These are phyloP conservation scores for Cheilosia grossa DNA, from an alignment of 2,888 invertebrate species.

Conservation along the genomic window DNA sequence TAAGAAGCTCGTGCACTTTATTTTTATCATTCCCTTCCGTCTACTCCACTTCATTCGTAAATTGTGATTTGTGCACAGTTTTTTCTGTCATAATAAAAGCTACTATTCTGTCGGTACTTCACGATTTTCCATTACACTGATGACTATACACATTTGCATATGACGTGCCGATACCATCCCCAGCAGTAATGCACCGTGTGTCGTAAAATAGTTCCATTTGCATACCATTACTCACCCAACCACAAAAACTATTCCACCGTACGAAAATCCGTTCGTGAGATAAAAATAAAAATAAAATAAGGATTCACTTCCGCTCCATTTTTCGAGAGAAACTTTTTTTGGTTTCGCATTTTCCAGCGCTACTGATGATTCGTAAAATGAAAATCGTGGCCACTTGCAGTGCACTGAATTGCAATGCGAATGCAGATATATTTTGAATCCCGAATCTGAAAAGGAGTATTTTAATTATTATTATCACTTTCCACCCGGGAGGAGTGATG, in stretches of 20 bases:
- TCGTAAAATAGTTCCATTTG: slow-evolving; percentile 2
- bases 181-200: background rate
- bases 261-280: slow-evolving; percentile 7
- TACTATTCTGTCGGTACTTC: too few relatives aligned
- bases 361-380: slow-evolving; percentile 33
- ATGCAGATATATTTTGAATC: slow-evolving; percentile 48
- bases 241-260: slow-evolving; percentile 26
- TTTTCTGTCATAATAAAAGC: too few relatives aligned
- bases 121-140: too few relatives aligned
- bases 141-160: too few relatives aligned
- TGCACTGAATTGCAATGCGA: slow-evolving; percentile 4
- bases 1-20: too few relatives aligned
- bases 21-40: too few relatives aligned
- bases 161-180: too few relatives aligned
- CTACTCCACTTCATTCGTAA: too few relatives aligned
- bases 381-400: slow-evolving; percentile 56
- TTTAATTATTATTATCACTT: slow-evolving; percentile 40
- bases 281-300: background rate
- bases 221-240: slow-evolving; percentile 20
- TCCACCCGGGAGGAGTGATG: slow-evolving; percentile 50
- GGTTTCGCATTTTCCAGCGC: background rate
- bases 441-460: slow-evolving; percentile 15
- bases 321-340: slow-evolving; percentile 20
- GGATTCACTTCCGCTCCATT: slow-evolving; percentile 55
- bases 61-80: too few relatives aligned